phyloP scores from a whole-genome alignment of 1,140 invertebrate genomes.

The Melanaphis sacchari region DNA sequence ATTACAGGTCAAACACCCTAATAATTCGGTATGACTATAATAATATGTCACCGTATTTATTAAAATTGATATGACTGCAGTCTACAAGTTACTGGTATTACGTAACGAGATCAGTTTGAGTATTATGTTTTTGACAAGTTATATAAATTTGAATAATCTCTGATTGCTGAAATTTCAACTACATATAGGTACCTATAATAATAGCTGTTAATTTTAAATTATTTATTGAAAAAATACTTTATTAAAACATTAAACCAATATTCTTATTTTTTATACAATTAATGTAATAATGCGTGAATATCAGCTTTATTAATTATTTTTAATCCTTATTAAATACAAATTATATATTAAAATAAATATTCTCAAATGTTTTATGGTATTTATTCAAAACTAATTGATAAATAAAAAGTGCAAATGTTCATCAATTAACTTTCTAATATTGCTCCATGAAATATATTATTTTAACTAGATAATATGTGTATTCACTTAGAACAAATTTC shows the following conservation, averaged over 20 bases:
- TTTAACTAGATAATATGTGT: neutral
- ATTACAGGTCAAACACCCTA: constrained; percentile 8
- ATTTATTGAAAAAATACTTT: neutral
- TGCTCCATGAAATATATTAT: neutral
- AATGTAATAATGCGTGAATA: neutral
- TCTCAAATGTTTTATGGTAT: too few relatives aligned
- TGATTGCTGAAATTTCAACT: neutral
- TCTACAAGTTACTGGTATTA: neutral
- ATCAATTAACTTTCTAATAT: neutral
- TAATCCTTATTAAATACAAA: neutral
- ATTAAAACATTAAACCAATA: neutral
- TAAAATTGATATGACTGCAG: neutral
- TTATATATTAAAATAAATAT: neutral
- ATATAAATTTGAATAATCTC: neutral
- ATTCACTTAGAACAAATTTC: neutral
- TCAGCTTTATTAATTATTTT: neutral
- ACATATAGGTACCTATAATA: neutral
- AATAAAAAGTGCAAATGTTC: neutral
- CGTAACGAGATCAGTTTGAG: neutral
- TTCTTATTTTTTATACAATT: too few relatives aligned
- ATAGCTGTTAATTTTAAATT: neutral
- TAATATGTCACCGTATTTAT: neutral
- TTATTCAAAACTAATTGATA: neutral
- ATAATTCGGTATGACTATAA: neutral
- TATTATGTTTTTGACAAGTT: constrained; percentile 5